Base-by-base conservation (phyloP, 2,888 invertebrate genomes). In the Perdita meconis region DNA sequence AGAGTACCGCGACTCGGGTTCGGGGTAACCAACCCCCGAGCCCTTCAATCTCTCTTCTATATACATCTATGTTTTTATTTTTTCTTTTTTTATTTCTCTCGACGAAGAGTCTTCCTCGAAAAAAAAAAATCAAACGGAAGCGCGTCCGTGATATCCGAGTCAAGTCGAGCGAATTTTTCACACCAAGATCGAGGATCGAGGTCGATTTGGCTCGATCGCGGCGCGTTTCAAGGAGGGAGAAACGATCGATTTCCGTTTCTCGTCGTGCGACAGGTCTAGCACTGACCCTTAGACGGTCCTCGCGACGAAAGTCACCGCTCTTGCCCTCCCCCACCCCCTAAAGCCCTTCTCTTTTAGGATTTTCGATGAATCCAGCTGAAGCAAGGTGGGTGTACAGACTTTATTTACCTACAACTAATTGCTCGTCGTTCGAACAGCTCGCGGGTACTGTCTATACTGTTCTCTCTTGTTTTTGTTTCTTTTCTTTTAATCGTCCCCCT, bases 381-480 rank as follows among this genome's bases (percentile, higher is more conserved):
- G 81, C 85, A 90, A 90, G 90, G 90, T 90, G 90, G 90, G 90
- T 84, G 85, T 87, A 81, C 84, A 78, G 80, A 84, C 86, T 88
- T 89, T 86, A 87, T 88, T 88, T 88, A 86, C 81, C 82, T 88
- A 86, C 80, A 83, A 85, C 81, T 83, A 86, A 83, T 82, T 80
- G 82, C 78, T 83, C 86, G 86, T 80, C 84, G 81, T 85, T 82
- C 84, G 84, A 71, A 81, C 82, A 84, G 71, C 71, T 84, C 81
- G 82, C 78, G 82, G 63, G 64, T 71, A 59, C 67, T 53, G 44
- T 70, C 64, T 30, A 30, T 50, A 59, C 55, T 56, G 50, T 66
- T 38, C 40, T 69, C 26, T 67, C 40, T 47, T 44, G n/a, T 22
- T 51, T 59, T 51, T 10, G 12, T 66, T 61, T 44, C 47, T 38